These are phyloP conservation scores for Epinotia brunnichana DNA, from an alignment of 2,888 invertebrate genomes.

Conservation along the genomic window DNA sequence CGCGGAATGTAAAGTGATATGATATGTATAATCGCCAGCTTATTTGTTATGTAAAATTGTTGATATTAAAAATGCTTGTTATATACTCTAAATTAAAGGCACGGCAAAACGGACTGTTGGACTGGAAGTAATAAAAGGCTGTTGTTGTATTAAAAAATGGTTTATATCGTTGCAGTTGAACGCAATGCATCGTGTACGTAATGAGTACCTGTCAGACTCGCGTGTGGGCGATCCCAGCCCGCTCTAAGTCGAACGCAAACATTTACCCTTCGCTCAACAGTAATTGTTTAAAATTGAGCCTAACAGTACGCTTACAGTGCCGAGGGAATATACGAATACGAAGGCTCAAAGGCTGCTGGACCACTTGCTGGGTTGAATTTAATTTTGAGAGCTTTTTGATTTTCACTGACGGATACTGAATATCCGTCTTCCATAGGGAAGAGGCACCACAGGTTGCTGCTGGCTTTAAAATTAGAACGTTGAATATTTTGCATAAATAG, in stretches of 20 bases:
- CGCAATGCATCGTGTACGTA: conserved; percentile 74
- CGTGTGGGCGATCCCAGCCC: conserved; percentile 77
- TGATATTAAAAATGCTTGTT: background rate
- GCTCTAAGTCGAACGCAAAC: conserved; percentile 82
- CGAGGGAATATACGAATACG: background rate
- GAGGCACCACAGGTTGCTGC: too few relatives aligned
- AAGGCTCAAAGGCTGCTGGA: background rate
- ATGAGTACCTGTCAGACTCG: conserved; percentile 82
- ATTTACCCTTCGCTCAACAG: conserved; percentile 82
- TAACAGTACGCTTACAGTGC: conserved; percentile 50
- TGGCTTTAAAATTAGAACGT: too few relatives aligned
- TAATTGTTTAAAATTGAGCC: conserved; percentile 84
- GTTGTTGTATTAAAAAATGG: conserved; percentile 19
- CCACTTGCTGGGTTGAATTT: background rate
- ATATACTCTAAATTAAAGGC: background rate
- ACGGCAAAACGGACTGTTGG: background rate
- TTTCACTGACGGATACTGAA: background rate
- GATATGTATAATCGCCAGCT: background rate
- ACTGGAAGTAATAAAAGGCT: background rate
- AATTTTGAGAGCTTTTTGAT: background rate
- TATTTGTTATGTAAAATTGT: too few relatives aligned
- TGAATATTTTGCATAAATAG: too few relatives aligned
- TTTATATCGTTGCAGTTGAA: conserved; percentile 37
- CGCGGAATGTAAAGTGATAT: background rate
- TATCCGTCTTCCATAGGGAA: too few relatives aligned